Evolutionary conservation across 2,113 vertebrate genomes (phyloP).

Genomic region (Fulica atra): DNA sequence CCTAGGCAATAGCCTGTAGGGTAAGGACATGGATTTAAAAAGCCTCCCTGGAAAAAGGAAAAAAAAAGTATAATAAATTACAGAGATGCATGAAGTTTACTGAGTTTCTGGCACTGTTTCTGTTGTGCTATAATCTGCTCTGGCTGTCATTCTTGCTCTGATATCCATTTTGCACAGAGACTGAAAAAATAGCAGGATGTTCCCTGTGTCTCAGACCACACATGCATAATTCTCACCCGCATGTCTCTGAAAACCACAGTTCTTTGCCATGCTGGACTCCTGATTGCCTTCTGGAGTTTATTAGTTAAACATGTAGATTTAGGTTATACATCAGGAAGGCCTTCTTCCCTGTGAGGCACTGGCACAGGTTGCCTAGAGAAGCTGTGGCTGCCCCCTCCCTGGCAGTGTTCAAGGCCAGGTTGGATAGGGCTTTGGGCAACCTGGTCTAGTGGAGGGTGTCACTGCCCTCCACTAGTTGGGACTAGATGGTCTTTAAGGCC

Average conservation of each 20-base stretch:
- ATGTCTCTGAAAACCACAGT: neutral
- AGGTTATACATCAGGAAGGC: too few relatives aligned
- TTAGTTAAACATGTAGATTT: neutral
- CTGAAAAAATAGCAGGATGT: neutral
- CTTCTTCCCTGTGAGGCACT: too few relatives aligned
- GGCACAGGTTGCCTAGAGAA: too few relatives aligned
- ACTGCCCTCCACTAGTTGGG: too few relatives aligned
- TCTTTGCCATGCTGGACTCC: neutral
- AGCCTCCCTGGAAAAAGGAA: neutral
- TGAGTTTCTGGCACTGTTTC: neutral
- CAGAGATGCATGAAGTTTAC: neutral
- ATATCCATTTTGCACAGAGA: neutral
- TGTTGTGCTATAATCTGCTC: neutral
- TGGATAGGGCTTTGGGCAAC: too few relatives aligned
- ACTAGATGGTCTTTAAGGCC: too few relatives aligned
- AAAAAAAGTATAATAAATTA: neutral
- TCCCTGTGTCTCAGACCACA: rapidly evolving
- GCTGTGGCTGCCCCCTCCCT: too few relatives aligned
- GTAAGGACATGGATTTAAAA: neutral
- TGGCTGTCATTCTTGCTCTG: neutral
- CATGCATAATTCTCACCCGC: neutral
- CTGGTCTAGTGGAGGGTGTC: too few relatives aligned
- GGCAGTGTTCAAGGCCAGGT: too few relatives aligned
- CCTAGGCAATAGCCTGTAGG: neutral
- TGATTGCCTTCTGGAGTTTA: neutral